Conservation (phyloP, 2,888 invertebrate species). For the Ophion slaviceki region DNA sequence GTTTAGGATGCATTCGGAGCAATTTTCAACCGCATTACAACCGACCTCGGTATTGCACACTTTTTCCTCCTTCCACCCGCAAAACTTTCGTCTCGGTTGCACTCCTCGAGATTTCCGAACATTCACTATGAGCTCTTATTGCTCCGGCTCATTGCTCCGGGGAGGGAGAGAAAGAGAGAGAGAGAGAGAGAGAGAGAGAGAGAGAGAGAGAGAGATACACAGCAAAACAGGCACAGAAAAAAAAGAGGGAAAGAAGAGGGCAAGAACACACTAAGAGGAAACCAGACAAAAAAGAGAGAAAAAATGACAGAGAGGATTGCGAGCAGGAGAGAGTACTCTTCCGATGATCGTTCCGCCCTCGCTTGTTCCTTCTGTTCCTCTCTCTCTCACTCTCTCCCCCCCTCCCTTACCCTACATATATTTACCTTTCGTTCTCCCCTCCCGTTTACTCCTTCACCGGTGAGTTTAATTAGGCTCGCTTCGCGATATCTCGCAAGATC, state of each 20-base stretch:
- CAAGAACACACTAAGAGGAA: background rate
- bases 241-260: background rate
- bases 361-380: conserved; percentile 45
- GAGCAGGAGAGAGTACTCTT: conserved; percentile 33
- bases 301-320: background rate
- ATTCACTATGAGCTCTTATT: conserved; percentile 29
- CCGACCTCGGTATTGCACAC: background rate
- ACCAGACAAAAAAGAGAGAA: conserved; percentile 8
- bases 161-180: background rate
- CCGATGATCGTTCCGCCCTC: conserved; percentile 60
- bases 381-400: conserved; percentile 46
- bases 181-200: conserved; percentile 8
- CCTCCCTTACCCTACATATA: conserved; percentile 9
- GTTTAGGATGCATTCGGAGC: background rate
- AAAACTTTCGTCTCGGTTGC: conserved; percentile 10
- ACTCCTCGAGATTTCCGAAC: conserved; percentile 37
- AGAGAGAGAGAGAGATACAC: background rate
- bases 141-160: too few species aligned
- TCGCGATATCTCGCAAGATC: conserved; percentile 81
- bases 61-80: background rate
- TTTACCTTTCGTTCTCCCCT: conserved; percentile 58
- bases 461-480: conserved; percentile 81
- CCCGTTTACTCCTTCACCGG: conserved; percentile 68
- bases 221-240: background rate
- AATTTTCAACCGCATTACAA: background rate